Evolutionary conservation across 2,888 invertebrate genomes (phyloP), one percentile per base, ranked within the genome.

Genomic region (Nematopogon swammerdamellus): DNA sequence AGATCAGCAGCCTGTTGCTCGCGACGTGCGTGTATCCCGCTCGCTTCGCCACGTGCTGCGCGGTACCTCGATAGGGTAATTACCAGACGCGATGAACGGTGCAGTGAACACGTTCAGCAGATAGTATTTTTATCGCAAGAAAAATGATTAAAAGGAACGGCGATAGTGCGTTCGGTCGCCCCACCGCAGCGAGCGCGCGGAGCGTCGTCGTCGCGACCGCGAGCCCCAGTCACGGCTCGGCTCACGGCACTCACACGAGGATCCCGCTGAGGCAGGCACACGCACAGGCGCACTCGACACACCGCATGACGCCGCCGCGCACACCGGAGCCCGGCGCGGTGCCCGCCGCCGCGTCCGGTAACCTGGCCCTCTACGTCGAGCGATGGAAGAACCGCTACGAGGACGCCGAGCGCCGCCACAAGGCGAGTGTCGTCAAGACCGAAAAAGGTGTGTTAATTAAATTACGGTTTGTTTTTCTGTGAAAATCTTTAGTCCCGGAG

Each of bases 331-430:
- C 62, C 67, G 72, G 65, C 70, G 71, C 69, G 62, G 73, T 72
- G 61, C 76, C 76, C 62, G 65, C 74, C 50, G 70, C 69, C 62
- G 72, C 72, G 61, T 76, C 76, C 62, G 65, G 74, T 50, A 77
- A 73, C 64, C 73, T 77, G 52, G 76, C 77, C 58, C 68, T 77
- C 60, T 77, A 76, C 64, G 77, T 77, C 48, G 81, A 82, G 63
- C 80, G 81, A 63, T 89, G 88, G 88, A 87, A 85, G 72, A 75
- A 69, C 55, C 85, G 85, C 72, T 88, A 82, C 65, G 88, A 89
- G 60, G 89, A 89, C 45, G 81, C 85, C 5, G 89, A 89, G 64
- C 81, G 84, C 60, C 85, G 82, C 65, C 80, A 88, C 66, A 88
- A 88, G 67, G 65, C 81, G 46, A 68, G 87, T 58, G 77, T 88